Evolutionary conservation across 1,140 invertebrate species (phyloP).

Genomic region (Macrobrachium nipponense): DNA sequence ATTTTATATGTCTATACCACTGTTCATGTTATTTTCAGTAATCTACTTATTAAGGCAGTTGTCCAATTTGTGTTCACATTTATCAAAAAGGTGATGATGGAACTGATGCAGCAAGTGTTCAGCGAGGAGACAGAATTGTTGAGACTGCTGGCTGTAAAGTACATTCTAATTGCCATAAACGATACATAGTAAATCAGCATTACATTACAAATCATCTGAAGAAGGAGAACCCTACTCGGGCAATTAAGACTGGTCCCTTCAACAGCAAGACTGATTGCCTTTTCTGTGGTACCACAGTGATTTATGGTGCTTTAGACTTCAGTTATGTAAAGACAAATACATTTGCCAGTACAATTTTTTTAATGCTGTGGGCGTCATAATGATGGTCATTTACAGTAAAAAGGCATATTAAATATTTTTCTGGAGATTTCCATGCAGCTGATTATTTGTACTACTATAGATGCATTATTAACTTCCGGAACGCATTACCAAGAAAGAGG

Average conservation of each 20-base stretch:
- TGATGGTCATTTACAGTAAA: conserved; percentile 33
- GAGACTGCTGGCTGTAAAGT: too few species aligned
- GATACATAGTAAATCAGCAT: too few species aligned
- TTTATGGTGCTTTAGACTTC: not conserved
- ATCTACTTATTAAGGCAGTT: not conserved
- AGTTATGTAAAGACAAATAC: conserved; percentile 27
- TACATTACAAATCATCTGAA: not conserved
- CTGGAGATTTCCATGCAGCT: conserved; percentile 33
- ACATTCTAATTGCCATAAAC: not conserved
- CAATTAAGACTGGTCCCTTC: not conserved
- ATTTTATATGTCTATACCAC: too few species aligned
- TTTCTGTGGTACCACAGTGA: conserved; percentile 9
- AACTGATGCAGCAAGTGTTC: too few species aligned
- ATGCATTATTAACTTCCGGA: conserved; percentile 23
- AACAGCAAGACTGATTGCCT: conserved; percentile 7
- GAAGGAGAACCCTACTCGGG: not conserved
- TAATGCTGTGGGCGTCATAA: not conserved
- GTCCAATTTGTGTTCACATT: conserved; percentile 40
- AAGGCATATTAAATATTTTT: conserved; percentile 28
- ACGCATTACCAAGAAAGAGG: not conserved
- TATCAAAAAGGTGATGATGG: not conserved
- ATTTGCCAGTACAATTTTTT: not conserved
- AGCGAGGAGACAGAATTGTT: too few species aligned
- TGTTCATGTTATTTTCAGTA: too few species aligned
- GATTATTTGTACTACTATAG: conserved; percentile 30